Evolutionary conservation across 2,113 vertebrate species (phyloP).

Genomic region (Taurulus bubalis): DNA sequence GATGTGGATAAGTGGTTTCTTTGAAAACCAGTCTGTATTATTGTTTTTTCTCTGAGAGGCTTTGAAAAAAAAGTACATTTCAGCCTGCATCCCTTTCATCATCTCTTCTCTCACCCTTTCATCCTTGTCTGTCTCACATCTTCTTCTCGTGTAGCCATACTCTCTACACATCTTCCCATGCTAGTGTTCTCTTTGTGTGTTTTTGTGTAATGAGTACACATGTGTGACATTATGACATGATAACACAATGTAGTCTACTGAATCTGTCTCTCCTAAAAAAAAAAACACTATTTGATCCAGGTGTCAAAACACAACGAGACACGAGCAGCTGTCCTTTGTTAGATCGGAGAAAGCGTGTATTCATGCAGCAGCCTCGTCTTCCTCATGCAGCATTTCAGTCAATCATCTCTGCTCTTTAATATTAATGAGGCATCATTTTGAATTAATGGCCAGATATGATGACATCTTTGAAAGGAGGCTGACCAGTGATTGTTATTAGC

Average conservation of each 20-base stretch:
- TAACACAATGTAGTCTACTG: constrained; percentile 12
- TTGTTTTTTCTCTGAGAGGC: constrained; percentile 6
- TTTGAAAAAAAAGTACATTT: constrained; percentile 46
- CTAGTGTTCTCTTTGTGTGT: constrained; percentile 17
- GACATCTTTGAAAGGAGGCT: constrained; percentile 57
- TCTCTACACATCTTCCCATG: constrained; percentile 16
- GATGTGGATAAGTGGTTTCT: constrained; percentile 48
- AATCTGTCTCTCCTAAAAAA: constrained; percentile 8
- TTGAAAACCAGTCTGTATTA: constrained; percentile 39
- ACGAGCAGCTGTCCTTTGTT: constrained; percentile 46
- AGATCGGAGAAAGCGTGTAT: constrained; percentile 15
- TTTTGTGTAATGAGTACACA: constrained; percentile 38
- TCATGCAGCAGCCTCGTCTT: constrained; percentile 25
- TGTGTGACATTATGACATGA: constrained; percentile 39
- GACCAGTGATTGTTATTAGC: constrained; percentile 65
- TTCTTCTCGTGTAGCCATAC: constrained; percentile 30
- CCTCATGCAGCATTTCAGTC: constrained; percentile 40
- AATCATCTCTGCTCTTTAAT: constrained; percentile 52
- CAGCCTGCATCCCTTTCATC: constrained; percentile 47
- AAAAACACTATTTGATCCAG: constrained; percentile 27
- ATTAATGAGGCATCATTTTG: constrained; percentile 64
- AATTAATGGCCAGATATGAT: constrained; percentile 58
- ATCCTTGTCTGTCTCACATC: constrained; percentile 39
- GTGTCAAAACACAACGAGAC: constrained; percentile 45
- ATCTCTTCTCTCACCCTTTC: constrained; percentile 49